phyloP scores from a whole-genome alignment of 2,797 vertebrate genomes.

The Sternotherus odoratus region DNA sequence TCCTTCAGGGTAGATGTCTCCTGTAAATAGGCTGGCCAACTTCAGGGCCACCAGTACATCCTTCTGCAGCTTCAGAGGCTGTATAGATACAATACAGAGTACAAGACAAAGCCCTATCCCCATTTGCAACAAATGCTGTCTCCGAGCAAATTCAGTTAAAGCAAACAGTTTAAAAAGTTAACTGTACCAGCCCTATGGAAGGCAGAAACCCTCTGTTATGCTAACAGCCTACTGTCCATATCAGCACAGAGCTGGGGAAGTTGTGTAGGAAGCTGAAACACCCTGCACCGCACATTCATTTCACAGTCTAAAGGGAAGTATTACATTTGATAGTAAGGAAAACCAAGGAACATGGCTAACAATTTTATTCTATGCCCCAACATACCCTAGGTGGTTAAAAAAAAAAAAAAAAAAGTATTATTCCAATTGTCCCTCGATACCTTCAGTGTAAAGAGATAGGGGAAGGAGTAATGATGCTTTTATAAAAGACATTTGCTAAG shows the following conservation, averaged over 20 bases:
- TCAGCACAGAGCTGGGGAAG: neutral
- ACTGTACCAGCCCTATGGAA: neutral
- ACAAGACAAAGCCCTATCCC: neutral
- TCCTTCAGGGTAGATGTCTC: neutral
- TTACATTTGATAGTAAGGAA: neutral
- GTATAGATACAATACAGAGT: neutral
- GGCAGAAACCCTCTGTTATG: neutral
- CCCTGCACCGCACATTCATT: neutral
- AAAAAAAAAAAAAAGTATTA: too few species aligned
- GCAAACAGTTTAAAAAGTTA: neutral
- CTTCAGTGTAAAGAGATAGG: neutral
- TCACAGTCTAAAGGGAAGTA: neutral
- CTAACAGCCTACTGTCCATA: neutral
- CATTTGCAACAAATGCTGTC: neutral
- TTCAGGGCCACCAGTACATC: neutral
- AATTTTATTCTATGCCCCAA: neutral
- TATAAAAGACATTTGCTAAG: neutral
- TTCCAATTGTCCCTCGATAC: neutral
- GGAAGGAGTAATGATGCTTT: neutral
- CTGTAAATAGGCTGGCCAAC: neutral
- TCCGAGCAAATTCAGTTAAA: neutral
- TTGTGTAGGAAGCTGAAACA: neutral
- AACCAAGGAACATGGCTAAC: neutral
- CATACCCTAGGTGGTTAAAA: neutral
- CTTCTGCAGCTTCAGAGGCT: neutral